A percentile compares a stretch with the other conserved stretches of the same genome.
These are phyloP conservation scores for Caenorhabditis zanzibari DNA, from an alignment of 2,888 invertebrate species.

Conservation along the genomic window DNA sequence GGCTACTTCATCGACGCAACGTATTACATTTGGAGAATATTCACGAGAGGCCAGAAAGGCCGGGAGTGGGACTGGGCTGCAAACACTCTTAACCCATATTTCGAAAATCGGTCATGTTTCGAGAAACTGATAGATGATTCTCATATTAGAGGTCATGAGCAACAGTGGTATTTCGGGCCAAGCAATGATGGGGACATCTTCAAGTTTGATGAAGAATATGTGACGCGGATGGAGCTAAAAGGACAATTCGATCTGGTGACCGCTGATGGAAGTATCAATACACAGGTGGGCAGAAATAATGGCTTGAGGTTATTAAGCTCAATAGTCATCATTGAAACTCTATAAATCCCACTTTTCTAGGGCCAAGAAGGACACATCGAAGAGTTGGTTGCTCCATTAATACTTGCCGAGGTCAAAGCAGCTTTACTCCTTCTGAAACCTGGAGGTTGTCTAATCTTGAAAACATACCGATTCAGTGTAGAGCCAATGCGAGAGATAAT, in stretches of 20 bases:
- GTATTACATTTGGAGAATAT: constrained; percentile 30
- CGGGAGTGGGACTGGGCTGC: constrained; percentile 65
- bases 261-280: constrained; percentile 67
- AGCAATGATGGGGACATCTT: constrained; percentile 64
- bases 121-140: constrained; percentile 67
- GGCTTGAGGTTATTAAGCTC: too few species aligned
- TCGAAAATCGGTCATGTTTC: constrained; percentile 34
- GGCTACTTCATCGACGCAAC: constrained; percentile 66
- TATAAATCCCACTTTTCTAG: too few species aligned
- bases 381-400: neutral
- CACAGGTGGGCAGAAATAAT: constrained; percentile 25
- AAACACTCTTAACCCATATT: constrained; percentile 68
- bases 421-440: constrained; percentile 11
- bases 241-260: constrained; percentile 67
- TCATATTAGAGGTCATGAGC: constrained; percentile 35
- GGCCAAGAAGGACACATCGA: constrained; percentile 15
- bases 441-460: constrained; percentile 21
- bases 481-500: too few species aligned
- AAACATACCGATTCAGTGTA: constrained; percentile 29
- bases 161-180: constrained; percentile 60
- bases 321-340: neutral
- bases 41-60: neutral
- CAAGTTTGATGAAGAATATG: constrained; percentile 30
- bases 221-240: neutral
- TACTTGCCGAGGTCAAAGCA: constrained; percentile 16